Conservation (phyloP, 1,140 invertebrate genomes). For the Thrips palmi region DNA sequence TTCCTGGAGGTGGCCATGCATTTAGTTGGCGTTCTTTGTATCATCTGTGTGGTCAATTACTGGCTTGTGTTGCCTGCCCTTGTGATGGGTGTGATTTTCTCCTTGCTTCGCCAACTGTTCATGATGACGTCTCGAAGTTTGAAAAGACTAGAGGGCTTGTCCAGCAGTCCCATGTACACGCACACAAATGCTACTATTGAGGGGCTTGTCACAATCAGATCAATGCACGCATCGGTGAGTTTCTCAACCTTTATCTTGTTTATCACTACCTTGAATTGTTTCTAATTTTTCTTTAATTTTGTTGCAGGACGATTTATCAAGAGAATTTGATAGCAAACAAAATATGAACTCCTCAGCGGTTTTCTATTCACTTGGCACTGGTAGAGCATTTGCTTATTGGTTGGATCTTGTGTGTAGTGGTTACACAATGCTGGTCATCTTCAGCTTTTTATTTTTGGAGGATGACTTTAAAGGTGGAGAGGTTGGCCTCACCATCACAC, state of each 20-base stretch:
- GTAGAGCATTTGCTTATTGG: background rate
- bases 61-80: conserved; percentile 52
- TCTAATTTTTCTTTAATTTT: no score
- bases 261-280: background rate
- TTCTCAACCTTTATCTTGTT: background rate
- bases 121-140: conserved; percentile 62
- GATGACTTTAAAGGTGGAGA: conserved; percentile 24
- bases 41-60: conserved; percentile 35
- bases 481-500: conserved; percentile 35
- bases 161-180: conserved; percentile 64
- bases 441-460: conserved; percentile 34
- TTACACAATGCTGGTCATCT: no score
- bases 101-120: conserved; percentile 55
- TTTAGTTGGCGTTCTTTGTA: conserved; percentile 18
- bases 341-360: conserved; percentile 22
- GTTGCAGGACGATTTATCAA: conserved; percentile 32
- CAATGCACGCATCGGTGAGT: conserved; percentile 16
- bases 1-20: conserved; percentile 39
- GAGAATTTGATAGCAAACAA: conserved; percentile 28
- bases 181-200: conserved; percentile 43
- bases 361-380: no score
- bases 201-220: conserved; percentile 46
- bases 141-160: conserved; percentile 71
- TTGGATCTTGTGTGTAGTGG: no score
- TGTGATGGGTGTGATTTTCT: conserved; percentile 50